Base-by-base conservation (phyloP, 2,797 vertebrate genomes). In the Gymnocypris eckloni region DNA sequence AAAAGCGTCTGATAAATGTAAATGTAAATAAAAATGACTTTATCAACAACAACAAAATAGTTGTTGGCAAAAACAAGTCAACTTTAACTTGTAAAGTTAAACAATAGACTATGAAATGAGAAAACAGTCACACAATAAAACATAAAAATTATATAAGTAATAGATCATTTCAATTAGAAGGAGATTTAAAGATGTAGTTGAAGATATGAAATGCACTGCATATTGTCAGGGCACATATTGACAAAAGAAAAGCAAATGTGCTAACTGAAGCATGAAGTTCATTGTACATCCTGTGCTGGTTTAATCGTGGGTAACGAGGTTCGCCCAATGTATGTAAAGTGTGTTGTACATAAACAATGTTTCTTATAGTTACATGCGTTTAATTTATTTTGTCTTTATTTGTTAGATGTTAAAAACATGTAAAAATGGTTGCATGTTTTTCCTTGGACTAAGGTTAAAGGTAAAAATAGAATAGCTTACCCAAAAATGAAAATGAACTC, bases 281-380 rank as follows among this genome's bases (percentile, higher is more conserved):
- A 84, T 84, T 84, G 82, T 84, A 69, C 82, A 84, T 83, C 72
- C 86, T 75, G 81, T 86, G 52, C 61, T 45, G 75, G 72, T 59
- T 71, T 78, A 83, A 72, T 84, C 59, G 6, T 77, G 61, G 73
- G 61, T 84, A 54, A 39, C 43, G 10, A 52, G 28, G 22, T 39
- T 83, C 8, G 41, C 48, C 33, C 20, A 77, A 18, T 69, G 16
- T 43, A 77, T 43, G 33, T 67, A 7, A 77, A 54, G 82, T 66
- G 28, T 66, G 45, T 37, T 41, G 59, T 25, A 33, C 22, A 20
- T 37, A 77, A 16, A 77, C 41, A 37, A 48, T 59, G 48, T 6
- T 13, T 20, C 28, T 37, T 25, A 83, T 8, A 66, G 64, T 66
- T 64, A n/a, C 33, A 80, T 25, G 22, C 33, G 0, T 5, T 70